phyloP scores from a whole-genome alignment of 2,113 vertebrate genomes.

The Ceratotherium simum region DNA sequence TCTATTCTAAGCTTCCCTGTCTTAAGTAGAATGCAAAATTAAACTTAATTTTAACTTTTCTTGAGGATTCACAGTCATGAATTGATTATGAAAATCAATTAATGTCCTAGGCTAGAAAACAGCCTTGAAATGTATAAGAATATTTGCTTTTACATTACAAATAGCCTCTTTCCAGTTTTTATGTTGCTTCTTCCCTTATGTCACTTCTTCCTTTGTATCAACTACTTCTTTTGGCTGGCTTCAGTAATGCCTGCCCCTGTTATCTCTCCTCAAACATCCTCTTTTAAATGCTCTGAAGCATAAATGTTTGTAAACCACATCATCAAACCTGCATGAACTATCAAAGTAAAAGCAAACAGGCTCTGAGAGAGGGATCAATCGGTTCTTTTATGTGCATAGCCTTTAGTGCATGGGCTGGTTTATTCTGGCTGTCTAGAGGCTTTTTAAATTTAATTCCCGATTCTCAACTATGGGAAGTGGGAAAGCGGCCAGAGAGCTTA shows the following conservation, averaged over 20 bases:
- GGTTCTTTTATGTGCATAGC: background rate
- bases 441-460: constrained; percentile 54
- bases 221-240: background rate
- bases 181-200: background rate
- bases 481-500: constrained; percentile 45
- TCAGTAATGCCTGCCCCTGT: background rate
- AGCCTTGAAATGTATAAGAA: background rate
- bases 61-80: background rate
- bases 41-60: constrained; percentile 54
- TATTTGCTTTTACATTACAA: constrained; percentile 4
- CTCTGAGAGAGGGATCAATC: background rate
- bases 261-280: background rate
- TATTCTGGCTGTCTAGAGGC: constrained; percentile 4
- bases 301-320: constrained; percentile 44
- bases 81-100: constrained; percentile 46
- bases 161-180: background rate
- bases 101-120: background rate
- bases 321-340: constrained; percentile 44
- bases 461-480: constrained; percentile 30
- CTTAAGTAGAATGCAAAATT: constrained; percentile 37
- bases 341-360: constrained; percentile 45
- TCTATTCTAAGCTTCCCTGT: background rate
- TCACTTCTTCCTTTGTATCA: background rate
- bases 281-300: constrained; percentile 37
- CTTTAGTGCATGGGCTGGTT: background rate